These are phyloP conservation scores for Pteronotus mesoamericanus DNA, from an alignment of 2,797 vertebrate genomes.

Conservation along the genomic window DNA sequence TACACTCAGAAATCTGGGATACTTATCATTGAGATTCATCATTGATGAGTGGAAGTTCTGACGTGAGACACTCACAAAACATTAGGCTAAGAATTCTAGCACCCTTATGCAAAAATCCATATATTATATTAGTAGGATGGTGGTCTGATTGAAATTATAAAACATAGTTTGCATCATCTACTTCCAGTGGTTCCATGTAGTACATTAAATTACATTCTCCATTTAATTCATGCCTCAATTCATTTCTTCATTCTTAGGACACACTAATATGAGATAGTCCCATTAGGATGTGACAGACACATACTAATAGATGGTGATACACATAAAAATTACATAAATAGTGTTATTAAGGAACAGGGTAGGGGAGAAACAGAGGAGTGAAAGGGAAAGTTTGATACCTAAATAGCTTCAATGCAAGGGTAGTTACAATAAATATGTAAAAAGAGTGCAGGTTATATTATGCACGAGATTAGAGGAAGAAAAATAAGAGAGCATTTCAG, in stretches of 20 bases:
- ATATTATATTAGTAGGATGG: not conserved
- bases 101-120: not conserved
- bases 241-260: not conserved
- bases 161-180: not conserved
- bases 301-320: not conserved
- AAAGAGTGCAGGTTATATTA: not conserved
- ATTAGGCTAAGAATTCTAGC: conserved; percentile 12
- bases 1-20: not conserved
- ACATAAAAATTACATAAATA: not conserved
- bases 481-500: not conserved
- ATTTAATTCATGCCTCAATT: not conserved
- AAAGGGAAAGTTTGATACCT: not conserved
- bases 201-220: not conserved
- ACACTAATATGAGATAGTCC: not conserved
- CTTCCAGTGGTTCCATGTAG: not conserved
- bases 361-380: not conserved
- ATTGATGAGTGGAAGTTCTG: conserved; percentile 7
- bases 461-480: not conserved
- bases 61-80: not conserved
- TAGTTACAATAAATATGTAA: not conserved
- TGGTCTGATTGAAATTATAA: not conserved
- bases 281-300: not conserved
- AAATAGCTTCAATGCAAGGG: not conserved
- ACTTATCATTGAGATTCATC: conserved; percentile 47
- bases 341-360: not conserved